Evolutionary conservation across 1,140 invertebrate genomes (phyloP).

Genomic region (Melanaphis sacchari): DNA sequence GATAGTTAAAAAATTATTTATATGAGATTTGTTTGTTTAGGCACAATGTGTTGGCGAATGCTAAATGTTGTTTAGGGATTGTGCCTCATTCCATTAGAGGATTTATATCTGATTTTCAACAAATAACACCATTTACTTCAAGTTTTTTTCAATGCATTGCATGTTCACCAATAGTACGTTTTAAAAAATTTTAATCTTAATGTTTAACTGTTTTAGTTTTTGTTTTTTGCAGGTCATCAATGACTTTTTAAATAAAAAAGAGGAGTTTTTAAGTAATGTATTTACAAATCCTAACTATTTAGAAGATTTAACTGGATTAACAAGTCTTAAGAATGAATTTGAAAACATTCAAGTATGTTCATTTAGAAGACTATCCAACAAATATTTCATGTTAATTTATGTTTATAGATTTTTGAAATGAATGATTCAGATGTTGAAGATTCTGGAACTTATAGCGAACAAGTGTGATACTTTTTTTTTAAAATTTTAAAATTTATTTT

Average conservation of each 20-base stretch:
- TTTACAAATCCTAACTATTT: conserved; percentile 86
- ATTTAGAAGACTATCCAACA: not conserved
- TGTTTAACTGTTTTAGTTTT: not conserved
- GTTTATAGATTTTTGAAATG: conserved; percentile 60
- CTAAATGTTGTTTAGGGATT: conserved; percentile 77
- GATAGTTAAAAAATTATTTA: not conserved
- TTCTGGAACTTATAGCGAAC: not conserved
- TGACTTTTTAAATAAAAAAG: conserved; percentile 73
- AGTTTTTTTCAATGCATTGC: conserved; percentile 92
- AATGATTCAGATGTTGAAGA: conserved; percentile 59
- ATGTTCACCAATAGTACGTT: conserved; percentile 74
- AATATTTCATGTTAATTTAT: not conserved
- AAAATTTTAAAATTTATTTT: not conserved
- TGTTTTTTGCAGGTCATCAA: conserved; percentile 69
- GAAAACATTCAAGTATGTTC: conserved; percentile 71
- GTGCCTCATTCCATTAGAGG: conserved; percentile 95
- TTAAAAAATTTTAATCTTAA: not conserved
- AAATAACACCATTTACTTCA: conserved; percentile 80
- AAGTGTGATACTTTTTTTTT: not conserved
- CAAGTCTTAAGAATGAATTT: conserved; percentile 73
- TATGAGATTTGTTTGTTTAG: conserved; percentile 61
- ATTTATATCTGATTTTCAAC: conserved; percentile 82
- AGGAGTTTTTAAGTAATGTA: conserved; percentile 82
- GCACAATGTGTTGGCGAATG: conserved; percentile 63
- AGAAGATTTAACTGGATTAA: conserved; percentile 87